Conservation (phyloP, 2,888 invertebrate genomes). For the Craniophora ligustri region DNA sequence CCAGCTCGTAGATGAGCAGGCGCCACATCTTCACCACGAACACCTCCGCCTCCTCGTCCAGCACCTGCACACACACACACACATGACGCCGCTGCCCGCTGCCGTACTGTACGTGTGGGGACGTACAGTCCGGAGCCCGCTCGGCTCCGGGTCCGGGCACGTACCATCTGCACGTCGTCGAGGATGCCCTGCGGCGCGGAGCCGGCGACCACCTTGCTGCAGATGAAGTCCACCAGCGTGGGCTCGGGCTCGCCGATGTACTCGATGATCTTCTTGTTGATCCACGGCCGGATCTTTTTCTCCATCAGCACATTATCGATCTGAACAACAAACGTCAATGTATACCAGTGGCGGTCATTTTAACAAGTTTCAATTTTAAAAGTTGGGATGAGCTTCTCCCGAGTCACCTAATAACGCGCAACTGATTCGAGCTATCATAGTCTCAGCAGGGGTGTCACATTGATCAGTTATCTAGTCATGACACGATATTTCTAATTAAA, state of each 20-base stretch:
- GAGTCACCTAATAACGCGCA: too few relatives aligned
- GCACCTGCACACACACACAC: conserved; percentile 90
- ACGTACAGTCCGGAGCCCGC: too few relatives aligned
- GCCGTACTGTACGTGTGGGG: too few relatives aligned
- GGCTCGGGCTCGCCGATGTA: conserved; percentile 99
- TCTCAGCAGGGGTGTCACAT: too few relatives aligned
- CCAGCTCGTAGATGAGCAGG: conserved; percentile 99
- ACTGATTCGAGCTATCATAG: too few relatives aligned
- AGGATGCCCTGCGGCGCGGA: conserved; percentile 98
- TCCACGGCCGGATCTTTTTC: conserved; percentile 99
- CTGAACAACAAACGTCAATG: conserved; percentile 66
- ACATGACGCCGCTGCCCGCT: not conserved
- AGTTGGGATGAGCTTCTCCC: too few relatives aligned
- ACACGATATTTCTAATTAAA: too few relatives aligned
- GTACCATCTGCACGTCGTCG: conserved; percentile 99
- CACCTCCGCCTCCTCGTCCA: conserved; percentile 99
- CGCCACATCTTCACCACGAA: conserved; percentile 99
- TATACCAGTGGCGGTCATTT: too few relatives aligned
- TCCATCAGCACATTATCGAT: conserved; percentile 95
- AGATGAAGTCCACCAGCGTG: conserved; percentile 99
- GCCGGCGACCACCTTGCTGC: conserved; percentile 98
- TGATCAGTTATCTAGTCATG: too few relatives aligned
- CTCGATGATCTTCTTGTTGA: conserved; percentile 99
- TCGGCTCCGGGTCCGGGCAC: too few relatives aligned
- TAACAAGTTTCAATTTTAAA: too few relatives aligned